Evolutionary conservation across 2,888 invertebrate genomes (phyloP), one percentile per base, ranked within the genome.

Genomic region (Leptopterna dolabrata): DNA sequence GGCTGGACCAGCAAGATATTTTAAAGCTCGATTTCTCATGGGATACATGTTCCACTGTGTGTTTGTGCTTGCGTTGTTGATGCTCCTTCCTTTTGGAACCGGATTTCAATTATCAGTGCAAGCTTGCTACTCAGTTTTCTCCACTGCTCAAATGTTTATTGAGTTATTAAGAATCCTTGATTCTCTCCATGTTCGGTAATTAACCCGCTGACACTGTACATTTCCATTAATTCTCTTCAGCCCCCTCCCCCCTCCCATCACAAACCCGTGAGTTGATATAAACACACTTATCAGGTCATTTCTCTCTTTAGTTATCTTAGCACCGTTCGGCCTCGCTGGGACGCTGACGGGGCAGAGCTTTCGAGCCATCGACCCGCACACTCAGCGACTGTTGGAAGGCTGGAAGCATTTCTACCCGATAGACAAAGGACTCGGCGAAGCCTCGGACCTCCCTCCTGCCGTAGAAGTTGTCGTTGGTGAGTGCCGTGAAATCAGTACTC

Each of bases 391-490:
- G 89, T 93, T 98, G 89, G 97, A 97, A 91, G 98, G 98, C 90
- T 99, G 99, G 99, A 94, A 96, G 88, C 97, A 97, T 91, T 98
- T 98, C 92, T 99, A 98, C 93, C 98, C 98, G 88, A 94, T 98
- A 90, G 96, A 95, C 92, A 89, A 88, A 76, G 90, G 89, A 86
- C 78, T 85, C 30, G 47, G 63, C 11, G 92, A 92, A 86, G 90
- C 91, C 16, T 92, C 92, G 87, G 91, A 92, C 88, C 91, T 94
- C 87, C 94, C 94, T n/a, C 92, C 93, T 76, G 94, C 95, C 83
- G 95, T 94, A 29, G 94, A 94, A 91, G 93, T 93, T 80, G 90
- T 93, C 89, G 93, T 93, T 84, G 93, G 93, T 93, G 89, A 92
- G 92, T 90, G 24, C 51, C 43, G 11, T 36, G 7, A 36, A 36